Evolutionary conservation across 2,888 invertebrate genomes (phyloP), one percentile per base, ranked within the genome.

Genomic region (Tachina lurida): DNA sequence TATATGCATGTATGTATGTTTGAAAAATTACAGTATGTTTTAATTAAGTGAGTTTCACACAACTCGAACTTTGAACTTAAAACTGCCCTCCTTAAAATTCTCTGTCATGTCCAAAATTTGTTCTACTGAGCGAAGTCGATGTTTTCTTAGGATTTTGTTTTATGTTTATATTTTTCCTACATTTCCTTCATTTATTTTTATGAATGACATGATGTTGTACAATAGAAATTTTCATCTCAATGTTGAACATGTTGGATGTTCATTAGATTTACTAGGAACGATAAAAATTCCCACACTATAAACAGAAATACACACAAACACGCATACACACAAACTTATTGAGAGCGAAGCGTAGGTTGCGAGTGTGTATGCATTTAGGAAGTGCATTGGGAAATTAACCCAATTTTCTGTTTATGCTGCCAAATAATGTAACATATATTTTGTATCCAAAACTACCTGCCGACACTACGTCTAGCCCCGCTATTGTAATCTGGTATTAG

Each of bases 331-430:
- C 31, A 2, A 39, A 13, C n/a, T 4, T 19, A 54, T 15, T 3
- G 12, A 15, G 45, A 43, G 52, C 62, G 54, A 52, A 58, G 80
- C 65, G 80, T 80, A 73, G 80, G 73, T n/a, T 78, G 68, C 22
- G 41, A 12, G 31, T 63, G 60, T 41, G 15, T 60, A 15, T 68
- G 49, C 39, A 17, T 68, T 52, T 63, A 78, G 81, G 84, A 81
- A 81, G 81, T 81, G 73, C 81, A 84, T 65, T 83, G 65, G 71
- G 82, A 85, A 85, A 86, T 79, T 83, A 86, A 86, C 86, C 86
- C 83, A 86, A 86, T 85, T 85, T 86, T 70, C 9, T 47, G 54
- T 71, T 63, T 52, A 17, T 83, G 60, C 78, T 79, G 47, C 67
- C 83, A 71, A 83, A 86, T 86, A 70, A 60, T 81, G 45, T 62